Evolutionary conservation across 2,113 vertebrate genomes (phyloP).

Genomic region (Scatophagus argus): DNA sequence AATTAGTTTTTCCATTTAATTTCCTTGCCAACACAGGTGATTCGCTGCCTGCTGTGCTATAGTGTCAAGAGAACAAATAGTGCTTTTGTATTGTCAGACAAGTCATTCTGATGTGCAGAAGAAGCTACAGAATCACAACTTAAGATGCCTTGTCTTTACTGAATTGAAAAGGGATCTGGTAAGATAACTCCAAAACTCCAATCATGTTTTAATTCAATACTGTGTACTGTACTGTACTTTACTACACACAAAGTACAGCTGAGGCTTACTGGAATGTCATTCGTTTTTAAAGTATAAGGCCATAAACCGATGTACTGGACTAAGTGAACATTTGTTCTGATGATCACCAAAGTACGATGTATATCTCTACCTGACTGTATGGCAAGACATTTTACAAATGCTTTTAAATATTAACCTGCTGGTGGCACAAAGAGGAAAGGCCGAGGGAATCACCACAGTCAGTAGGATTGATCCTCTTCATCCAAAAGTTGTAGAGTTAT

Average conservation of each 20-base stretch:
- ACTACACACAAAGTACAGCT: not conserved
- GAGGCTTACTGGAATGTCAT: not conserved
- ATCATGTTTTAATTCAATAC: not conserved
- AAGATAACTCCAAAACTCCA: not conserved
- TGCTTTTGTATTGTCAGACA: conserved; percentile 1
- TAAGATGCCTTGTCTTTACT: not conserved
- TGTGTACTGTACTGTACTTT: not conserved
- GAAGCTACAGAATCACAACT: not conserved
- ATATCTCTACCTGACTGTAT: not conserved
- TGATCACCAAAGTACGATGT: not conserved
- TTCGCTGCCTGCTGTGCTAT: not conserved
- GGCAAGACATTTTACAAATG: not conserved
- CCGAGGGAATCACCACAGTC: not conserved
- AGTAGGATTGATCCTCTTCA: conserved; percentile 5
- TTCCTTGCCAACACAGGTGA: not conserved
- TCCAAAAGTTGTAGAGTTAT: not conserved
- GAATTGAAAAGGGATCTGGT: not conserved
- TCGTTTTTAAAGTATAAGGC: not conserved
- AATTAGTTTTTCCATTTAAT: not conserved
- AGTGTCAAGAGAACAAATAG: not conserved
- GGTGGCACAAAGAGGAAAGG: not conserved
- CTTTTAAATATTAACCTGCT: not conserved
- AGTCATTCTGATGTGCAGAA: not conserved
- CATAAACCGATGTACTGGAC: too few species aligned
- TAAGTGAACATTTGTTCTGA: not conserved